A percentile compares a stretch with the other conserved stretches of the same genome.
Evolutionary conservation across 2,888 invertebrate species (phyloP).

Genomic region (Acleris sparsana): DNA sequence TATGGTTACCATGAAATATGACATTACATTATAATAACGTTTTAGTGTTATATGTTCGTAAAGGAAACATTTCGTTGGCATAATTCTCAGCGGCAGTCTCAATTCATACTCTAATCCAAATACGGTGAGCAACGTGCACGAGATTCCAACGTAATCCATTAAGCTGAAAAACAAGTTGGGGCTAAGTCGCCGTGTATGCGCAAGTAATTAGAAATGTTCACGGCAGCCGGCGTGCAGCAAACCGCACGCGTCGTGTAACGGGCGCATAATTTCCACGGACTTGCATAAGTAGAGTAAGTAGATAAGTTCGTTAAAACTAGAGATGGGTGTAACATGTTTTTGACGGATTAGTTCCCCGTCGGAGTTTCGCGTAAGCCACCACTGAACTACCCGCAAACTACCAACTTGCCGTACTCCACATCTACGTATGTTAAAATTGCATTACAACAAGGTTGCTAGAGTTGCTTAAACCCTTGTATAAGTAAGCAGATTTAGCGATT

Average conservation of each 20-base stretch:
- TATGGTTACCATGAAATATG: no score
- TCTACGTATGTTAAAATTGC: slow-evolving; percentile 33
- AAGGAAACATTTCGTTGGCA: background rate
- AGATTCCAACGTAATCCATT: slow-evolving; percentile 24
- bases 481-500: background rate
- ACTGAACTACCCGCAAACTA: slow-evolving; percentile 33
- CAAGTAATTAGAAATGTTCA: slow-evolving; percentile 27
- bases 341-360: slow-evolving; percentile 64
- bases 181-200: slow-evolving; percentile 18
- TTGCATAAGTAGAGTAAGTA: slow-evolving; percentile 45
- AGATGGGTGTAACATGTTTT: slow-evolving; percentile 62
- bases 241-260: slow-evolving; percentile 23
- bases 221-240: slow-evolving; percentile 13
- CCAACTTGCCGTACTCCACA: slow-evolving; percentile 24
- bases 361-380: slow-evolving; percentile 36
- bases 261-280: slow-evolving; percentile 27
- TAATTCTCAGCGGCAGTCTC: background rate
- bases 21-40: no score
- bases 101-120: slow-evolving; percentile 12
- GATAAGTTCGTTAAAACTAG: slow-evolving; percentile 52
- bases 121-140: slow-evolving; percentile 1
- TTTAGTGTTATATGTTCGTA: no score
- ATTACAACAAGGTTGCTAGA: slow-evolving; percentile 28
- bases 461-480: slow-evolving; percentile 9
- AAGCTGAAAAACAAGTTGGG: slow-evolving; percentile 25